Evolutionary conservation across 2,888 invertebrate genomes (phyloP).

Genomic region (Diaprepes abbreviatus): DNA sequence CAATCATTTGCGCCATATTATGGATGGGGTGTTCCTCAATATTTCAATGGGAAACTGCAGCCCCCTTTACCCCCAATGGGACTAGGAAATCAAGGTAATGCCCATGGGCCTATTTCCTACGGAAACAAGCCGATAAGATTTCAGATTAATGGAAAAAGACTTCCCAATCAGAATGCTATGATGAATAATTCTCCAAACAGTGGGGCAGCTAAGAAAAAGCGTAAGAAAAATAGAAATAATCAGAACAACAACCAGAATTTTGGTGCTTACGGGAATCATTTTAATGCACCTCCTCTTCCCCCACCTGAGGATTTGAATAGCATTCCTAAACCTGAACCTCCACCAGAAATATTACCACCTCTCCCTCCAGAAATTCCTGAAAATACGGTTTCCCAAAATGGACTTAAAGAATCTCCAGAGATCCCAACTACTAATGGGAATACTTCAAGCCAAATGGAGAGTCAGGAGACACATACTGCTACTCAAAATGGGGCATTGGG

Average conservation of each 20-base stretch:
- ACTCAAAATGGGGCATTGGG: constrained; percentile 25
- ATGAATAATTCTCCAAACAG: constrained; percentile 67
- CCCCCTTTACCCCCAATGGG: constrained; percentile 75
- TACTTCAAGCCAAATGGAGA: neutral
- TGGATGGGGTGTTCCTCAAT: constrained; percentile 52
- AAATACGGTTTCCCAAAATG: neutral
- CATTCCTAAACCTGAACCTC: constrained; percentile 70
- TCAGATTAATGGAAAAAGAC: constrained; percentile 68
- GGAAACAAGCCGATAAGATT: constrained; percentile 68
- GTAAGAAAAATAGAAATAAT: constrained; percentile 76
- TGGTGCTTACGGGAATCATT: constrained; percentile 54
- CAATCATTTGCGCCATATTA: constrained; percentile 65
- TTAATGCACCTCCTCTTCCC: constrained; percentile 66
- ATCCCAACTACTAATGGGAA: neutral
- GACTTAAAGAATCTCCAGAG: neutral
- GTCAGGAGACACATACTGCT: neutral
- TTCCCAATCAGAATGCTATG: constrained; percentile 60
- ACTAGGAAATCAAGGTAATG: constrained; percentile 60
- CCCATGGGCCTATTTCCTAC: constrained; percentile 33
- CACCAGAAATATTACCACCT: constrained; percentile 70
- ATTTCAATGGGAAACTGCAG: constrained; percentile 59
- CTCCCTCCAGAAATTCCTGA: constrained; percentile 51
- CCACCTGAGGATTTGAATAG: constrained; percentile 66
- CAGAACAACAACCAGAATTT: constrained; percentile 58
- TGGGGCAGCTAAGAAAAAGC: constrained; percentile 80